Conservation (phyloP, 2,888 invertebrate species). For the Campoplex capitator region DNA sequence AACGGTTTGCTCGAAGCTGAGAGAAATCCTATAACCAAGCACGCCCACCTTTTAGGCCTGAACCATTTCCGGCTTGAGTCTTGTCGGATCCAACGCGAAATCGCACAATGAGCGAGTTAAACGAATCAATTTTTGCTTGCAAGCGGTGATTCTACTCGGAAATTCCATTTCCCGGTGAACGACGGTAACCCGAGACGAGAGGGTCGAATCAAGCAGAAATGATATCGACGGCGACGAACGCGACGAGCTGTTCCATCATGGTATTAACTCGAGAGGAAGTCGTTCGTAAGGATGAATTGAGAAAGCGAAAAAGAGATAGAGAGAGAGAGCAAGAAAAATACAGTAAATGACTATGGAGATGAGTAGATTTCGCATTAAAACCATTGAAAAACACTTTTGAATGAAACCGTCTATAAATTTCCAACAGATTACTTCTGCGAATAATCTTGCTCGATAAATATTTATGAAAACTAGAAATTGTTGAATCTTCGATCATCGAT, state of each 20-base stretch:
- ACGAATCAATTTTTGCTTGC: constrained; percentile 82
- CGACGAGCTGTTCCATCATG: constrained; percentile 19
- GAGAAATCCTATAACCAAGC: constrained; percentile 26
- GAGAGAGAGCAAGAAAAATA: constrained; percentile 9
- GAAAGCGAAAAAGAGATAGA: background rate
- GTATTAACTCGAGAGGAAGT: constrained; percentile 47
- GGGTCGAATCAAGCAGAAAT: constrained; percentile 54
- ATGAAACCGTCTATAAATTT: background rate
- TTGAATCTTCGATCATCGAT: background rate
- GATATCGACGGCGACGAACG: constrained; percentile 54
- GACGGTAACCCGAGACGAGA: constrained; percentile 62
- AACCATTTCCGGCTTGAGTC: constrained; percentile 51
- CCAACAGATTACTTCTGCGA: background rate
- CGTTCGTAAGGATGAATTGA: constrained; percentile 50
- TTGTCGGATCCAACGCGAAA: constrained; percentile 74
- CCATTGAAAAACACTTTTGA: background rate
- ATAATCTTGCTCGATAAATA: background rate
- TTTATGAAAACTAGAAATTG: background rate
- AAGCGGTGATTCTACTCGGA: constrained; percentile 75
- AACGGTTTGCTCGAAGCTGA: background rate
- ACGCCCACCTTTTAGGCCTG: constrained; percentile 8
- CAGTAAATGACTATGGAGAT: background rate
- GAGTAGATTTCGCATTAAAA: background rate
- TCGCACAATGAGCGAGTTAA: constrained; percentile 80
- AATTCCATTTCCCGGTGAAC: constrained; percentile 78